Conservation (phyloP, 2,113 vertebrate species). For the Halichoerus grypus region DNA sequence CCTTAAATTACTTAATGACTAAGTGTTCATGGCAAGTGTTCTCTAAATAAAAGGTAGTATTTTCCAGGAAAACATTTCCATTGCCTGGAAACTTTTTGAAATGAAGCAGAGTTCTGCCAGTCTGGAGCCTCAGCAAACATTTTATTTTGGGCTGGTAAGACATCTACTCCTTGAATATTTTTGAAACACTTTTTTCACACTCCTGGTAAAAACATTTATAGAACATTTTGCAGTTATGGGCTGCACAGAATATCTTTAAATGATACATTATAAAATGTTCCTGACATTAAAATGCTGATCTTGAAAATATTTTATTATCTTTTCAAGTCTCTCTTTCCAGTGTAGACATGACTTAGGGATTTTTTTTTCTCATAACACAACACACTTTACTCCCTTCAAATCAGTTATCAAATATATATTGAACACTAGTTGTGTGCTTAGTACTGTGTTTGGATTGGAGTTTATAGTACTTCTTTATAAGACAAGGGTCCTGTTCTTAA, state of each 20-base stretch:
- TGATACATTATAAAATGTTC: conserved; percentile 47
- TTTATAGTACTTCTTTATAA: conserved; percentile 48
- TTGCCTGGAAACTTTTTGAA: conserved; percentile 81
- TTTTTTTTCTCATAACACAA: conserved; percentile 37
- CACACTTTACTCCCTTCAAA: not conserved
- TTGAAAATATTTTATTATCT: conserved; percentile 66
- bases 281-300: conserved; percentile 46
- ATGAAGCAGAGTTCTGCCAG: conserved; percentile 76
- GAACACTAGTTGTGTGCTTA: conserved; percentile 22
- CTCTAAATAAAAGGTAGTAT: conserved; percentile 79
- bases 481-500: not conserved
- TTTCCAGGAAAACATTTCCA: conserved; percentile 82
- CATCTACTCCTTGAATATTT: conserved; percentile 74
- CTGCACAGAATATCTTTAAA: conserved; percentile 63
- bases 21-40: conserved; percentile 78
- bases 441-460: conserved; percentile 1
- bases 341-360: conserved; percentile 31
- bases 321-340: conserved; percentile 56
- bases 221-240: conserved; percentile 60
- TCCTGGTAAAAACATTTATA: conserved; percentile 73
- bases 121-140: conserved; percentile 77
- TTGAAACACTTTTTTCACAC: conserved; percentile 56
- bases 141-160: conserved; percentile 75
- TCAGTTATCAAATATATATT: not conserved
- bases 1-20: conserved; percentile 81